phyloP scores from a whole-genome alignment of 2,888 invertebrate genomes.

The Eustalomyia histrio region DNA sequence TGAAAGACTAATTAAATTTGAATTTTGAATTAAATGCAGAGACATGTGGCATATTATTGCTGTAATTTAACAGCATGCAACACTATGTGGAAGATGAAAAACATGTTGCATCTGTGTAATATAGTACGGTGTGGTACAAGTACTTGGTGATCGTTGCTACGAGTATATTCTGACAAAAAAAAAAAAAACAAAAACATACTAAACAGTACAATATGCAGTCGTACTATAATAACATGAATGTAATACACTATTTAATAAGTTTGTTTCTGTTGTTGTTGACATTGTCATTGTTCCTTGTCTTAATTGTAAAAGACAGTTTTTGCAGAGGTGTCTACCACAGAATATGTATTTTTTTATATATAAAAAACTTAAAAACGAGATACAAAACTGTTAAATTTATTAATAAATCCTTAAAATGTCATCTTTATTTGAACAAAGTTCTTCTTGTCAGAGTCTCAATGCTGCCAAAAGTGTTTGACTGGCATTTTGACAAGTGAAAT shows the following conservation, averaged over 20 bases:
- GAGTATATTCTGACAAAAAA: slow-evolving; percentile 21
- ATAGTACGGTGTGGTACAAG: slow-evolving; percentile 22
- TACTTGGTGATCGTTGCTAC: slow-evolving; percentile 2
- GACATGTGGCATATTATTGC: slow-evolving; percentile 66
- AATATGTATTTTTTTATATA: background rate
- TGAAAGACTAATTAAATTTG: slow-evolving; percentile 77
- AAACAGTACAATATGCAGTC: background rate
- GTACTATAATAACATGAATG: no score
- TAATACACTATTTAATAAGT: slow-evolving; percentile 44
- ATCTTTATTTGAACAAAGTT: slow-evolving; percentile 43
- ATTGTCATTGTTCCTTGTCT: slow-evolving; percentile 58
- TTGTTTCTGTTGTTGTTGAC: slow-evolving; percentile 54
- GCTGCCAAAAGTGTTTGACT: slow-evolving; percentile 54
- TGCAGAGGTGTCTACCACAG: slow-evolving; percentile 61
- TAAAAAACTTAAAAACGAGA: slow-evolving; percentile 5
- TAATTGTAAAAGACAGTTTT: slow-evolving; percentile 63
- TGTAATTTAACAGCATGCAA: slow-evolving; percentile 54
- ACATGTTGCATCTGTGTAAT: slow-evolving; percentile 53
- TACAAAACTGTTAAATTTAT: slow-evolving; percentile 46
- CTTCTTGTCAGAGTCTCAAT: background rate
- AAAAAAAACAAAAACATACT: no score
- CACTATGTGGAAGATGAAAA: slow-evolving; percentile 23
- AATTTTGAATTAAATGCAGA: slow-evolving; percentile 72
- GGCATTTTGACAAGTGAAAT: slow-evolving; percentile 64
- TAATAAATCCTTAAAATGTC: slow-evolving; percentile 55